Evolutionary conservation across 2,888 invertebrate genomes (phyloP), one percentile per base, ranked within the genome.

Genomic region (Microchrysa polita): DNA sequence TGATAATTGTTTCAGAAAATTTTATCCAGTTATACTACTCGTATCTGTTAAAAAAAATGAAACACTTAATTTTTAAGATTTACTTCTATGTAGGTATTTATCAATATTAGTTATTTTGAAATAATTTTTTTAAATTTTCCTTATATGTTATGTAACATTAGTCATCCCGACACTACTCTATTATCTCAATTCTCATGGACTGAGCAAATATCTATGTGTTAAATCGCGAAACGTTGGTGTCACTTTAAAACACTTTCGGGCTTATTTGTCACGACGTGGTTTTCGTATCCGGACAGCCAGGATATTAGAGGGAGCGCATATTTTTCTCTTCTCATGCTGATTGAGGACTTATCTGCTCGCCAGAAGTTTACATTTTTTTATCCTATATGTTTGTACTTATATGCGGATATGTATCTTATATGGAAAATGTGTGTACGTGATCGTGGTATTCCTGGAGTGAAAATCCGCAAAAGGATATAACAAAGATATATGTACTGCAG

Each of bases 401-500:
- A 34, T 34, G 69, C 55, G 73, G 73, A 71, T 69, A 69, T 73
- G 48, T 60, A 75, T 53, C 42, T 71, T 71, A 63, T 67, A 63
- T 61, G 42, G 65, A 61, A 60, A 69, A 55, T 42, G 59, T 42
- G 59, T 72, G 60, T 23, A 52, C 55, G 55, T 57, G 55, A 44
- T 48, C 65, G 44, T 48, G 65, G 52, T 67, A 74, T 57, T 61
- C 69, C 67, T 57, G 53, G 61, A 61, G 27, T n/a, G n/a, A 34
- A 61, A 34, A 9, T n/a, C 40, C 67, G 55, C 5, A 48, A 48
- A 34, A 48, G n/a, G 61, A 57, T 42, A 72, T 20, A n/a, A 69
- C 73, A 75, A 75, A 73, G 72, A 75, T 71, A 75, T 71, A 75
- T 71, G 73, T 71, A 75, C 73, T 75, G 75, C 75, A 75, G 73